Conservation (phyloP, 2,888 invertebrate genomes). For the Athetis lepigone region DNA sequence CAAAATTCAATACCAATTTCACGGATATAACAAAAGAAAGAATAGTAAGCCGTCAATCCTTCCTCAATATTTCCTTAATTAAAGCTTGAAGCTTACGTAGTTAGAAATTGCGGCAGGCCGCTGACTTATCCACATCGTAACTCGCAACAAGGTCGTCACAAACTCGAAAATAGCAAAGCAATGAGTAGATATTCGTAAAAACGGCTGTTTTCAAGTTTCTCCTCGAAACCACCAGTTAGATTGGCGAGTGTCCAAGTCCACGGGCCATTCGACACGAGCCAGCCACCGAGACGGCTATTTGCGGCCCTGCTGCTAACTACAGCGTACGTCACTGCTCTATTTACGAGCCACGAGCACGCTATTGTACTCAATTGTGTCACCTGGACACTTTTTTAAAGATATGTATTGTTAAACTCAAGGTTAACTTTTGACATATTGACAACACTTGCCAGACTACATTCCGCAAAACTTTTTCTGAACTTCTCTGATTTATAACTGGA, state of each 20-base stretch:
- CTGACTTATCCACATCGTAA: slow-evolving; percentile 78
- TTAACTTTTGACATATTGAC: slow-evolving; percentile 66
- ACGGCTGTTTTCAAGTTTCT: slow-evolving; percentile 85
- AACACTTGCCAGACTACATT: slow-evolving; percentile 24
- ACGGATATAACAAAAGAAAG: background rate
- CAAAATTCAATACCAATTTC: background rate
- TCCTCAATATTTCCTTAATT: slow-evolving; percentile 62
- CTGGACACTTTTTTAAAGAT: slow-evolving; percentile 76
- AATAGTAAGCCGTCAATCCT: slow-evolving; percentile 21
- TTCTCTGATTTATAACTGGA: slow-evolving; percentile 6
- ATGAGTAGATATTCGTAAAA: slow-evolving; percentile 87
- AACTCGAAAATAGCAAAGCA: slow-evolving; percentile 85
- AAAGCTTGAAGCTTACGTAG: slow-evolving; percentile 73
- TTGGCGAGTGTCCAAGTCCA: slow-evolving; percentile 83
- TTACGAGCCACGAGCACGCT: slow-evolving; percentile 81
- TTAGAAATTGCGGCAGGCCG: slow-evolving; percentile 81
- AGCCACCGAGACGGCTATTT: slow-evolving; percentile 85
- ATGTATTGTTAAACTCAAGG: slow-evolving; percentile 74
- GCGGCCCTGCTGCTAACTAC: slow-evolving; percentile 82
- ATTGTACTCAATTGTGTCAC: slow-evolving; percentile 87
- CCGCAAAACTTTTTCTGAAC: slow-evolving; percentile 1
- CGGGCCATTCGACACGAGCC: slow-evolving; percentile 84
- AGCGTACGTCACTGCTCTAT: slow-evolving; percentile 87
- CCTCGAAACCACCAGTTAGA: slow-evolving; percentile 74
- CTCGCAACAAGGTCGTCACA: slow-evolving; percentile 85